Conservation (phyloP, 2,888 invertebrate genomes). For the Gastrophysa polygoni region DNA sequence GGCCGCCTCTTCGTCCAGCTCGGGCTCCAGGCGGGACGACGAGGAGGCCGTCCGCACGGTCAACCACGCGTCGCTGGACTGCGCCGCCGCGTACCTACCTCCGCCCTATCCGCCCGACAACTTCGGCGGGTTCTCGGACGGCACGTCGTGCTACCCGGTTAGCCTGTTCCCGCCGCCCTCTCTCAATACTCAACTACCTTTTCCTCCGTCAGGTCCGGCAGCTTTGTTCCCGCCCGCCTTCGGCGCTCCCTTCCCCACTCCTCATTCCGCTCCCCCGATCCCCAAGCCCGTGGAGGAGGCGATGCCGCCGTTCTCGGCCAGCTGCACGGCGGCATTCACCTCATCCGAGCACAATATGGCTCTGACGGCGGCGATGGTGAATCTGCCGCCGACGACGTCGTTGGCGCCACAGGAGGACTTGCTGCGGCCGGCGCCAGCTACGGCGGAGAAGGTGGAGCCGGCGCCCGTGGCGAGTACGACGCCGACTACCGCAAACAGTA, state of each 20-base stretch:
- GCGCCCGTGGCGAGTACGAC: conserved; percentile 44
- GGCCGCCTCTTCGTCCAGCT: conserved; percentile 64
- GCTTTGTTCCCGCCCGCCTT: conserved; percentile 69
- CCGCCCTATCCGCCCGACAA: conserved; percentile 64
- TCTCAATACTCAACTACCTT: conserved; percentile 67
- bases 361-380: conserved; percentile 80
- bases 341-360: conserved; percentile 84
- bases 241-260: conserved; percentile 64
- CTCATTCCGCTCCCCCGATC: conserved; percentile 61
- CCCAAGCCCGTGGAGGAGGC: conserved; percentile 63
- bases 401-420: conserved; percentile 20
- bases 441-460: conserved; percentile 40
- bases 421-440: conserved; percentile 23
- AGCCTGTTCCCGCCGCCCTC: conserved; percentile 68
- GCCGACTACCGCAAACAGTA: conserved; percentile 48
- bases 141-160: conserved; percentile 67
- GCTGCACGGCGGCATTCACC: conserved; percentile 79
- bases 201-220: conserved; percentile 70
- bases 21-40: conserved; percentile 54
- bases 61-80: conserved; percentile 50
- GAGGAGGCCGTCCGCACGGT: conserved; percentile 52
- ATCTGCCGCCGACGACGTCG: conserved; percentile 58
- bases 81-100: conserved; percentile 48
- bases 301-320: conserved; percentile 60
- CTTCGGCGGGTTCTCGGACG: conserved; percentile 64